Evolutionary conservation across 2,113 vertebrate genomes (phyloP).

Genomic region (Sinocyclocheilus anshuiensis): DNA sequence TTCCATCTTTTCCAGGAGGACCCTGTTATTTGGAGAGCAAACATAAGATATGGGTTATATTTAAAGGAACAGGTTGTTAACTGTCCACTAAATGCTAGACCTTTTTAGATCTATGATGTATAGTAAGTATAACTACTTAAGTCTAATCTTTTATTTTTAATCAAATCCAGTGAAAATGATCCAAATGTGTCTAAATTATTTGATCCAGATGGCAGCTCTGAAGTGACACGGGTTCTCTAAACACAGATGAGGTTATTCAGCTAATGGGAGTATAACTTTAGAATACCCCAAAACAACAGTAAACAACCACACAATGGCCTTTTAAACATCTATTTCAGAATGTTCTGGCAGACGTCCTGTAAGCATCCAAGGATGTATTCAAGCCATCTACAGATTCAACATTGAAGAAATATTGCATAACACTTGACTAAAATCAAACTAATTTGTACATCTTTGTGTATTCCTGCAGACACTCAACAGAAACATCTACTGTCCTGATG

Average conservation of each 20-base stretch:
- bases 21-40: slow-evolving; percentile 65
- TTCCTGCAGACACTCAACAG: slow-evolving; percentile 11
- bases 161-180: not conserved
- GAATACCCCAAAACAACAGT: slow-evolving; percentile 3
- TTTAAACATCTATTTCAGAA: not conserved
- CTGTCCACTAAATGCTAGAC: slow-evolving; percentile 48
- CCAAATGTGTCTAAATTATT: not conserved
- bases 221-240: not conserved
- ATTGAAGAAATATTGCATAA: not conserved
- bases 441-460: not conserved
- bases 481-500: not conserved
- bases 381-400: not conserved
- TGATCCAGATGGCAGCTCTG: not conserved
- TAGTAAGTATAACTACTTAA: not conserved
- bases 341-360: not conserved
- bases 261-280: not conserved
- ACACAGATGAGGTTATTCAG: not conserved
- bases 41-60: not conserved
- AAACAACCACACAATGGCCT: not conserved
- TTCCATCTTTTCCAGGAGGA: slow-evolving; percentile 72
- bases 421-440: not conserved
- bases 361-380: not conserved
- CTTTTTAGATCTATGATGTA: not conserved
- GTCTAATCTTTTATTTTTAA: not conserved
- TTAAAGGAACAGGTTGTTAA: not conserved